Evolutionary conservation across 2,888 invertebrate genomes (phyloP).

Genomic region (Octonoba sinensis): DNA sequence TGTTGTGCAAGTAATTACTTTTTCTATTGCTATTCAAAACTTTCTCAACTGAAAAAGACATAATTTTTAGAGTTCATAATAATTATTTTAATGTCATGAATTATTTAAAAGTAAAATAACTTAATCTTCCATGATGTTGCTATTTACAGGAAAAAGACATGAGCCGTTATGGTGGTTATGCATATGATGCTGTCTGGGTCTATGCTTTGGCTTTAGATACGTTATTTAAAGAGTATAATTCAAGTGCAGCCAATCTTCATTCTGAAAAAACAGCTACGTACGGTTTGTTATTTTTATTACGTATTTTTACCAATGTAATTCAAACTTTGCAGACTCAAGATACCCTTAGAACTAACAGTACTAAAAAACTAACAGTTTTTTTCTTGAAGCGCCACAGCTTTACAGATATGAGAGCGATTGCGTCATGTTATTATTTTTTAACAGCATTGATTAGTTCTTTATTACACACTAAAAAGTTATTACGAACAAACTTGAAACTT

Average conservation of each 20-base stretch:
- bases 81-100: background rate
- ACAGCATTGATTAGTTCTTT: too few species aligned
- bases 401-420: too few species aligned
- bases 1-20: background rate
- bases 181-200: conserved; percentile 87
- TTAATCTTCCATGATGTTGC: too few species aligned
- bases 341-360: background rate
- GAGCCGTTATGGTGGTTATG: conserved; percentile 81
- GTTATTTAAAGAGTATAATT: conserved; percentile 76
- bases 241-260: conserved; percentile 69
- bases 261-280: conserved; percentile 65
- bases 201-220: conserved; percentile 81
- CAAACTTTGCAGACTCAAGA: background rate
- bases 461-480: too few species aligned
- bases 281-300: background rate
- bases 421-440: too few species aligned
- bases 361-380: background rate
- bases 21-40: background rate
- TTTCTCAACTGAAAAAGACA: background rate
- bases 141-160: conserved; percentile 66
- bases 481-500: too few species aligned
- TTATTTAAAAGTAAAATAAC: too few species aligned
- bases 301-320: background rate
- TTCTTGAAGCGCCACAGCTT: too few species aligned
- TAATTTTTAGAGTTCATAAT: background rate